phyloP scores from a whole-genome alignment of 2,113 vertebrate species.

The Zapornia atra region DNA sequence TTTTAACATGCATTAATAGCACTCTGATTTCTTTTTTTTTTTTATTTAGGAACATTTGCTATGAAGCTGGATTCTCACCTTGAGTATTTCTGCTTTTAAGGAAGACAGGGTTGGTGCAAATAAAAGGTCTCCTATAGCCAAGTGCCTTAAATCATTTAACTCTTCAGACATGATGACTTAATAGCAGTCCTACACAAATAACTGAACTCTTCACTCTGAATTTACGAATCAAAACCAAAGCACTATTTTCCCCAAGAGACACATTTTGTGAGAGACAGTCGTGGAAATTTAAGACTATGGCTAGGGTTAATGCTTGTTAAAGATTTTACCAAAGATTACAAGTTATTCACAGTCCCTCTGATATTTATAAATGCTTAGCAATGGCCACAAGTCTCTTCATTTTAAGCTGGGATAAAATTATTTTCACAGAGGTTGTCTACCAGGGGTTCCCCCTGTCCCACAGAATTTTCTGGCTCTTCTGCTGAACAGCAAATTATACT shows the following conservation, averaged over 20 bases:
- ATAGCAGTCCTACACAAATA: background rate
- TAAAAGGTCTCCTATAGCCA: background rate
- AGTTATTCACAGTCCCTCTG: background rate
- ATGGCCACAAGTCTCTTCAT: background rate
- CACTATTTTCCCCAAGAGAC: background rate
- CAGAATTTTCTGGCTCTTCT: background rate
- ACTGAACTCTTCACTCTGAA: conserved; percentile 25
- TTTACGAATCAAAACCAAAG: conserved; percentile 8
- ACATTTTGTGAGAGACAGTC: background rate
- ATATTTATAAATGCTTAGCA: conserved; percentile 11
- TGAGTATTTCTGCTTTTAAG: conserved; percentile 35
- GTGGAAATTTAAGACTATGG: conserved; percentile 4
- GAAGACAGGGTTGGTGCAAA: background rate
- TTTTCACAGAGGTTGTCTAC: background rate
- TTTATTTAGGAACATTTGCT: conserved; percentile 17
- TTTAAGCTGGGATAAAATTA: background rate
- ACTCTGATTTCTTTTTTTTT: too few relatives aligned
- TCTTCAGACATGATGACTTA: conserved; percentile 30
- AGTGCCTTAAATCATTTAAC: conserved; percentile 9
- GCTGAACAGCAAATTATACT: background rate
- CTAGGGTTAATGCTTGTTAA: conserved; percentile 1
- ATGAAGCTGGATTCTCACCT: conserved; percentile 21
- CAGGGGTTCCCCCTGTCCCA: background rate
- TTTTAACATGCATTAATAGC: background rate
- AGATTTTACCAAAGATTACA: background rate